Base-by-base conservation (phyloP, 1,140 invertebrate species). In the Hyphantria cunea region DNA sequence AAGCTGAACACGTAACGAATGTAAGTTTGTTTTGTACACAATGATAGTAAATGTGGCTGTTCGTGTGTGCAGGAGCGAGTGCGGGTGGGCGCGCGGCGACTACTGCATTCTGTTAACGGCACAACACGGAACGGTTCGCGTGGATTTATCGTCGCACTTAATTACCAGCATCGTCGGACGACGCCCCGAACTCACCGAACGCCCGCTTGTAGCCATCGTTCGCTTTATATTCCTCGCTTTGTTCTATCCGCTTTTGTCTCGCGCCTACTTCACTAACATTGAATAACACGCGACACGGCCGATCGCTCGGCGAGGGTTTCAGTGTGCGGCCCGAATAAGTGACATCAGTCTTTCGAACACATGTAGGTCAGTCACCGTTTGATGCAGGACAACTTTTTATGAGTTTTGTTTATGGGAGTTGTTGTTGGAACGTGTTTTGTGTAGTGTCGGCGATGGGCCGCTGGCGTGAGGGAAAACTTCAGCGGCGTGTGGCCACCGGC, bases 261-360 rank as follows among this genome's bases (percentile, higher is more conserved):
- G 13, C 42, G 11, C 32, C 12, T 31, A 56, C 31, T 47, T 34
- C 14, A 47, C 53, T 14, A 56, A 17, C 53, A 1, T 44, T 56
- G 53, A 34, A 56, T 17, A 17, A 32, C 7, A 42, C 12, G 11
- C 52, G 11, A 6, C 10, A 13, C 11, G 5, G 6, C 0, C 31
- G 13, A 45, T 47, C 42, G 14, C 44, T 14, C 47, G 45, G 53
- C 34, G 10, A 12, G 10, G 9, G 53, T 47, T 56, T 47, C 31
- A 13, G 41, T 13, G 32, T 34, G 42, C 17, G 52, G 41, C 31
- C 41, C 41, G 13, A 14, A 45, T 55, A 45, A 45, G 31, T 55
- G 53, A 55, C 53, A 45, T 45, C 42, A 55, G 42, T 55, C 53
- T 34, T 47, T 45, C 12, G n/a, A 55, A 25, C 53, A 33, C 53